phyloP scores from a whole-genome alignment of 2,888 invertebrate species.

The Thumatha senex region DNA sequence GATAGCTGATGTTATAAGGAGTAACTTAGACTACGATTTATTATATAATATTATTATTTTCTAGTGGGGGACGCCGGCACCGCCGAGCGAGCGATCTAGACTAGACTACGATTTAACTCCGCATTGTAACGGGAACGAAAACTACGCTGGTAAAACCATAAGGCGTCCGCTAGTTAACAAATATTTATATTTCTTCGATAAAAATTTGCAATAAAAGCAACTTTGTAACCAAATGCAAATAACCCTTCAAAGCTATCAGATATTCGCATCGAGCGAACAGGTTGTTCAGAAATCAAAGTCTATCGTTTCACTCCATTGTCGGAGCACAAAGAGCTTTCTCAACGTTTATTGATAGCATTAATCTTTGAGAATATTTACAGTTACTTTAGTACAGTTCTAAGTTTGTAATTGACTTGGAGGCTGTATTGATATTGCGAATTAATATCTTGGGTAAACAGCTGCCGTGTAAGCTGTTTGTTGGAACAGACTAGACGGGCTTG shows the following conservation, averaged over 20 bases:
- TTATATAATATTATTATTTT: no score
- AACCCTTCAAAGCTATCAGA: background rate
- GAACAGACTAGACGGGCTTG: background rate
- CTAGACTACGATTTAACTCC: no score
- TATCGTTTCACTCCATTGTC: conserved; percentile 20
- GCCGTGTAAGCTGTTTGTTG: conserved; percentile 5
- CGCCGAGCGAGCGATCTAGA: no score
- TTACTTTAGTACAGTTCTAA: conserved; percentile 27
- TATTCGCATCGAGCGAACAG: conserved; percentile 4
- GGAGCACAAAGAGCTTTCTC: conserved; percentile 16
- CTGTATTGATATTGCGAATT: conserved; percentile 16
- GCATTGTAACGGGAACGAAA: no score
- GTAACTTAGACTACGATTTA: no score
- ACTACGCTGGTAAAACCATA: no score
- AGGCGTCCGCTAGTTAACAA: no score
- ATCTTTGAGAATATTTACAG: conserved; percentile 22
- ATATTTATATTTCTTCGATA: background rate
- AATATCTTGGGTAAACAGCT: conserved; percentile 11
- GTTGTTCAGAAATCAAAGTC: conserved; percentile 18
- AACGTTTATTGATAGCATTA: conserved; percentile 22
- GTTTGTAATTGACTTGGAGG: conserved; percentile 16
- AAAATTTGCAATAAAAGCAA: no score
- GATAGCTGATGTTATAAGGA: no score
- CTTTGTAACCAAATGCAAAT: conserved; percentile 2
- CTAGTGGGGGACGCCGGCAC: no score